These are phyloP conservation scores for Drosophila erecta DNA, from an alignment of 1,140 invertebrate genomes.

Conservation along the genomic window DNA sequence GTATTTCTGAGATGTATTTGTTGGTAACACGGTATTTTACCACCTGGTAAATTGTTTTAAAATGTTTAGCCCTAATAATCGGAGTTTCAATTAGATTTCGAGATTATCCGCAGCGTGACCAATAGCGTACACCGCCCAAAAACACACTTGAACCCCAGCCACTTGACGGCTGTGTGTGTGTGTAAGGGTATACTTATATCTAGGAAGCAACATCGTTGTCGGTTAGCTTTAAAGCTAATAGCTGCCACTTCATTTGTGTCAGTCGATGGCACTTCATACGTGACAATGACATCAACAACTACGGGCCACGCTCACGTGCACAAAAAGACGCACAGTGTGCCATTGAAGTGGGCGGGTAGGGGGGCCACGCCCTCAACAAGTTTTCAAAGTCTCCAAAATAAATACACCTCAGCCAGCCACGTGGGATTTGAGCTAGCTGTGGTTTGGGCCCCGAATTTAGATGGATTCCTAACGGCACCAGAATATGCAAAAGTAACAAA, in stretches of 20 bases:
- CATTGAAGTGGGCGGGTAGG: neutral
- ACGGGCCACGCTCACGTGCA: constrained; percentile 20
- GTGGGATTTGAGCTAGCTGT: constrained; percentile 60
- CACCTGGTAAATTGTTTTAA: neutral
- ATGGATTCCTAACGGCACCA: constrained; percentile 38
- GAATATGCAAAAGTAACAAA: constrained; percentile 59
- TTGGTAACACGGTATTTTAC: too few species aligned
- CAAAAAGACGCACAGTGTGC: constrained; percentile 45
- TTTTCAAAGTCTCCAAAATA: constrained; percentile 73
- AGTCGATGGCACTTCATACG: constrained; percentile 79
- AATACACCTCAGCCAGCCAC: constrained; percentile 56
- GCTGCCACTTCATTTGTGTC: constrained; percentile 80
- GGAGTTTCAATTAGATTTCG: neutral
- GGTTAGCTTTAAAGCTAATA: constrained; percentile 75
- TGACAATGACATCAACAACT: constrained; percentile 66
- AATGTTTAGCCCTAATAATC: too few species aligned
- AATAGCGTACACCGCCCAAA: constrained; percentile 10
- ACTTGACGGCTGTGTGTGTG: constrained; percentile 12
- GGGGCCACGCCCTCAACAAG: constrained; percentile 32
- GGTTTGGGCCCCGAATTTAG: neutral
- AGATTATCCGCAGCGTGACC: constrained; percentile 8
- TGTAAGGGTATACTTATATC: neutral
- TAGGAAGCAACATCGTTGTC: constrained; percentile 13
- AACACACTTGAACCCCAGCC: constrained; percentile 11
- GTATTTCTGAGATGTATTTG: neutral